Conservation (phyloP, 2,797 vertebrate genomes). For the Phyllotis vaccarum region DNA sequence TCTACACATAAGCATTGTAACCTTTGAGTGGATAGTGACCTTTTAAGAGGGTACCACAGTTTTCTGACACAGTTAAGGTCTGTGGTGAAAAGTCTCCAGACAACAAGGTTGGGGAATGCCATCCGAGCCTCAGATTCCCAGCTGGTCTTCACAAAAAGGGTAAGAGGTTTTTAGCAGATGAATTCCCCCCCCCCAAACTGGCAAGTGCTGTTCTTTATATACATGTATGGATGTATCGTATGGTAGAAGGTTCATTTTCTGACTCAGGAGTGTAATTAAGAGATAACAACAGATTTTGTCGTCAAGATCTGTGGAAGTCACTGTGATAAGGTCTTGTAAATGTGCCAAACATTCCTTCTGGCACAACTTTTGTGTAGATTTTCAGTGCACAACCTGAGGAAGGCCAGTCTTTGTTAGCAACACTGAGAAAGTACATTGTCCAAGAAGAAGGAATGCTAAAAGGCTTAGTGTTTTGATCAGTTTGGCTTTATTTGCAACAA, state of each 20-base stretch:
- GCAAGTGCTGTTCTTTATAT: neutral
- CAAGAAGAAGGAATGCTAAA: neutral
- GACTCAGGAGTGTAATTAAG: neutral
- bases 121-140: neutral
- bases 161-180: neutral
- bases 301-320: neutral
- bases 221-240: neutral
- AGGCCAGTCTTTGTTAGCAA: neutral
- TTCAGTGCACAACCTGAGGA: neutral
- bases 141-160: neutral
- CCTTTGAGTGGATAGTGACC: neutral
- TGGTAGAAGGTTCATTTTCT: neutral
- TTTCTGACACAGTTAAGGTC: neutral
- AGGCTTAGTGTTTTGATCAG: neutral
- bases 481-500: neutral
- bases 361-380: neutral
- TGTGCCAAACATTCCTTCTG: neutral
- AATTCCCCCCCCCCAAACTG: neutral
- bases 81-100: neutral
- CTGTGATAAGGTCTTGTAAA: neutral
- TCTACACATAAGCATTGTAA: neutral
- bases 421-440: neutral
- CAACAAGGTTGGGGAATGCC: neutral
- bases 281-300: neutral
- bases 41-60: neutral